Evolutionary conservation across 2,888 invertebrate species (phyloP).

Genomic region (Orchesella flavescens): DNA sequence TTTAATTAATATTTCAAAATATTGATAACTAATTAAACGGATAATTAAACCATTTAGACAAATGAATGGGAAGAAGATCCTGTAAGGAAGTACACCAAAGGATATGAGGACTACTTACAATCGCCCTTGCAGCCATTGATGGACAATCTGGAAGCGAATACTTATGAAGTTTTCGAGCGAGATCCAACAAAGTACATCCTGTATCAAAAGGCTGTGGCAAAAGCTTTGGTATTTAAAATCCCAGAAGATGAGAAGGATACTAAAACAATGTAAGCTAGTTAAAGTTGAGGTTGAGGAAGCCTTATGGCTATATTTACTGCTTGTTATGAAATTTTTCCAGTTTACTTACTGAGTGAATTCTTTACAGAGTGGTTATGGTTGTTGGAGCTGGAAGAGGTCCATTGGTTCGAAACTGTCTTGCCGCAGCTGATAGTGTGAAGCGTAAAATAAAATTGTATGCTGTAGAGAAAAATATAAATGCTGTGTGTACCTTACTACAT

Average conservation of each 20-base stretch:
- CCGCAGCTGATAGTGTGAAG: constrained; percentile 83
- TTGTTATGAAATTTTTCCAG: too few relatives aligned
- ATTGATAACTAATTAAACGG: not conserved
- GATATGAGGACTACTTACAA: constrained; percentile 95
- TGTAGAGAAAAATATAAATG: constrained; percentile 98
- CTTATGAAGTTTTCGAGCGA: constrained; percentile 98
- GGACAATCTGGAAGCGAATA: constrained; percentile 95
- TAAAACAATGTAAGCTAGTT: constrained; percentile 77
- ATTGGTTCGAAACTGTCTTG: constrained; percentile 89
- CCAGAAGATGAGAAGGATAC: constrained; percentile 75
- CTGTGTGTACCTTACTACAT: constrained; percentile 82
- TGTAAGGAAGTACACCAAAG: constrained; percentile 75
- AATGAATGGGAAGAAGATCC: constrained; percentile 21
- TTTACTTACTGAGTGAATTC: constrained; percentile 2
- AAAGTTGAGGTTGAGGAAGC: not conserved
- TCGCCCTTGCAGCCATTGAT: constrained; percentile 93
- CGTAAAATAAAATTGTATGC: constrained; percentile 89
- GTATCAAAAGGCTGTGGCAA: constrained; percentile 87
- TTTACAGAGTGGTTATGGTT: constrained; percentile 83
- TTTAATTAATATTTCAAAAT: not conserved
- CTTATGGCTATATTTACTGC: too few relatives aligned
- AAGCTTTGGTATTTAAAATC: constrained; percentile 81
- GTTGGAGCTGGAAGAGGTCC: constrained; percentile 97
- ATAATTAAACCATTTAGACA: not conserved
- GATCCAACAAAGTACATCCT: constrained; percentile 95